phyloP scores from a whole-genome alignment of 2,888 invertebrate species.

The Hirtodrosophila trivittata region DNA sequence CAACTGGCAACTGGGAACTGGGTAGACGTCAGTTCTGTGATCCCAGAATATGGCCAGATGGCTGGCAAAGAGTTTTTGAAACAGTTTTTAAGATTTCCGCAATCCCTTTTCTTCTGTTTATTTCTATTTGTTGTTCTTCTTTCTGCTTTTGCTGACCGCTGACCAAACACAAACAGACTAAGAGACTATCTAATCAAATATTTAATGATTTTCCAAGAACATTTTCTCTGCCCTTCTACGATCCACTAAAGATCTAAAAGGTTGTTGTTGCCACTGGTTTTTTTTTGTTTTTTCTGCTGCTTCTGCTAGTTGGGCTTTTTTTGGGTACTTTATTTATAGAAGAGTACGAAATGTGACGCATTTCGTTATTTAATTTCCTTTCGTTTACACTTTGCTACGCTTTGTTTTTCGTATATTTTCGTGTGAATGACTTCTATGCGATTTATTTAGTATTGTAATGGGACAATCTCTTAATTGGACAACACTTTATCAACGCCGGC shows the following conservation, averaged over 20 bases:
- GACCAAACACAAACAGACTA: conserved; percentile 12
- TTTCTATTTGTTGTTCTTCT: conserved; percentile 2
- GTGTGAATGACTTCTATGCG: conserved; percentile 55
- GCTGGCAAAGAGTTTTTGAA: conserved; percentile 28
- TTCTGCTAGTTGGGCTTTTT: conserved; percentile 30
- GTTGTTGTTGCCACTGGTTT: too few species aligned
- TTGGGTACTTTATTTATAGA: conserved; percentile 60
- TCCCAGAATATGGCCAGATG: conserved; percentile 50
- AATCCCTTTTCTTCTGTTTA: conserved; percentile 12
- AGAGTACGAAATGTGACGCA: conserved; percentile 59
- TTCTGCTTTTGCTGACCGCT: conserved; percentile 4
- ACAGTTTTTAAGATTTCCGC: conserved; percentile 48
- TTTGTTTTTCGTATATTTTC: conserved; percentile 16
- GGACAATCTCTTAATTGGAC: conserved; percentile 43
- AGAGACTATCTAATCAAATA: conserved; percentile 50
- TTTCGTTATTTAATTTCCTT: conserved; percentile 49
- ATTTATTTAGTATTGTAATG: conserved; percentile 39
- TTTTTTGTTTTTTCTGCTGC: conserved; percentile 5
- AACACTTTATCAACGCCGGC: conserved; percentile 15
- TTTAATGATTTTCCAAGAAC: conserved; percentile 57
- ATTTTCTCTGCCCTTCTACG: conserved; percentile 50
- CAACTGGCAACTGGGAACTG: conserved; percentile 32
- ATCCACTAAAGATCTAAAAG: background rate
- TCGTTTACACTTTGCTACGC: conserved; percentile 4
- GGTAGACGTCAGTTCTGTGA: conserved; percentile 34